Base-by-base conservation (phyloP, 1,140 invertebrate species). In the Heliconius eleuchia region DNA sequence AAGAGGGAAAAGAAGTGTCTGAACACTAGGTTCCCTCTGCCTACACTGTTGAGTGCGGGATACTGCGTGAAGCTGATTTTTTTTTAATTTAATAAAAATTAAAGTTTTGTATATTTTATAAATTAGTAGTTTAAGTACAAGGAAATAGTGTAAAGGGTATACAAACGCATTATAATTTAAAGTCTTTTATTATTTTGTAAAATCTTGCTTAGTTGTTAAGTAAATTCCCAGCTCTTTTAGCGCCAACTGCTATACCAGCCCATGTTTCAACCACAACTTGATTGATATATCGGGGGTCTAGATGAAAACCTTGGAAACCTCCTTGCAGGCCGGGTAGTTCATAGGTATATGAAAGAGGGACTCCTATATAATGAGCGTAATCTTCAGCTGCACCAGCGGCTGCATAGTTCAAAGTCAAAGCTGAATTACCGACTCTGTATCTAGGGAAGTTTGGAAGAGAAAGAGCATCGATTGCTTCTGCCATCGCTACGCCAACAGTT, bases 361-460 rank as follows among this genome's bases (percentile, higher is more conserved):
- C 76, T 78, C 86, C 95, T 13, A 88, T 90, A 3, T 90, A 95
- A 90, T 96, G 96, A 2, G 95, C 96, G 94, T 96, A 97, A 85
- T 97, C 97, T 81, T 96, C 95, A 74, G 96, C 96, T 1, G 96
- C 95, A 19, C 97, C 97, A 42, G 96, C 93, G 34, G 96, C 95
- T 2, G 82, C 42, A 55, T 89, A 90, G 1, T 80, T 37, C 19
- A 90, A 71, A 23, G 88, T 79, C 73, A 81, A 70, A 77, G 74
- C 77, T 4, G 85, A 81, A 71, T 88, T 89, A 0, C 87, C 88
- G 42, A 88, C 87, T 2, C 71, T 57, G 42, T 87, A 89, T n/a
- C 39, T 80, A 9, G 82, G 83, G 76, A 87, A 88, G 46, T 86
- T 2, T 18, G 81, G 73, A 16, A 84, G 57, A 8, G 74, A 23